Conservation (phyloP, 1,140 invertebrate genomes). For the Anoplophora glabripennis region DNA sequence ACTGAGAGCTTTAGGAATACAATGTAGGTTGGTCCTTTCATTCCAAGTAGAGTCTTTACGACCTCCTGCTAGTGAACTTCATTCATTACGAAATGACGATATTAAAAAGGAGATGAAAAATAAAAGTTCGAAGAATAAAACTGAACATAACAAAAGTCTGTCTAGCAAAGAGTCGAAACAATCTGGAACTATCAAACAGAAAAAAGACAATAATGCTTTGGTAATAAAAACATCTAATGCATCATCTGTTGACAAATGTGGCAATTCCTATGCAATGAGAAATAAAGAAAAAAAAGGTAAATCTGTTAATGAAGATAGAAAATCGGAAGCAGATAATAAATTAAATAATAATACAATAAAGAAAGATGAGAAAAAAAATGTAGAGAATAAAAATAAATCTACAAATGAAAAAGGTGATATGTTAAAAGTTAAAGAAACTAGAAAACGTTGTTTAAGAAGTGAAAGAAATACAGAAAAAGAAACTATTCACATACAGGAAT, state of each 20-base stretch:
- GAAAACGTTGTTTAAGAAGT: background rate
- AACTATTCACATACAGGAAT: too few species aligned
- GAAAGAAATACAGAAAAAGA: too few species aligned
- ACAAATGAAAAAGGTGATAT: too few species aligned
- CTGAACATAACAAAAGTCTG: slow-evolving; percentile 14
- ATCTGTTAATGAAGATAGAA: too few species aligned
- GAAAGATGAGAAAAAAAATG: background rate
- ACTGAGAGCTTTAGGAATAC: slow-evolving; percentile 74
- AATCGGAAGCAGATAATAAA: background rate
- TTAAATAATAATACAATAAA: background rate
- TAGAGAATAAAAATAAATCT: slow-evolving; percentile 10
- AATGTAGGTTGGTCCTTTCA: slow-evolving; percentile 74
- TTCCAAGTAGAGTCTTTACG: slow-evolving; percentile 63
- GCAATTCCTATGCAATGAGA: too few species aligned
- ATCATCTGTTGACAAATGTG: too few species aligned
- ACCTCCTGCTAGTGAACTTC: slow-evolving; percentile 57
- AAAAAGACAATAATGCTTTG: slow-evolving; percentile 18
- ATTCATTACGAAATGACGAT: slow-evolving; percentile 48
- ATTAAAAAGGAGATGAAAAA: slow-evolving; percentile 22
- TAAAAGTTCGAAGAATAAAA: slow-evolving; percentile 15
- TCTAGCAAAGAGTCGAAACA: slow-evolving; percentile 33
- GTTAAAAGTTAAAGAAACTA: background rate
- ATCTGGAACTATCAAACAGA: slow-evolving; percentile 35
- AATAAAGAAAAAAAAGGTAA: too few species aligned
- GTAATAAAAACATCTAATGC: background rate